These are phyloP conservation scores for Sapayoa aenigma DNA, from an alignment of 2,113 vertebrate species.

Conservation along the genomic window DNA sequence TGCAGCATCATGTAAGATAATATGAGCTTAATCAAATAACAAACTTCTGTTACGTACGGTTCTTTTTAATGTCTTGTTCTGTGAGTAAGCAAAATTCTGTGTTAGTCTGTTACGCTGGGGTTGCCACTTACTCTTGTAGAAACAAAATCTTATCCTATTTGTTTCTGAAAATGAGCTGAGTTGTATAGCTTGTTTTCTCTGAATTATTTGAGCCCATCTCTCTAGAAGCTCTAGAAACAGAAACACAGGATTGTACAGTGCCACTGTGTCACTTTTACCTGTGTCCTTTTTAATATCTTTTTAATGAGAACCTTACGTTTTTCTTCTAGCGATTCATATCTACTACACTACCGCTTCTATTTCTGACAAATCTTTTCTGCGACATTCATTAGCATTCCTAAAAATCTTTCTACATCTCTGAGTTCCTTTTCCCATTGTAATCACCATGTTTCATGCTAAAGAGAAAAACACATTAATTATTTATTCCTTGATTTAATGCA, in stretches of 20 bases:
- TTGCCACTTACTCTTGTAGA: not conserved
- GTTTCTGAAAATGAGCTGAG: not conserved
- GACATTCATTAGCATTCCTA: not conserved
- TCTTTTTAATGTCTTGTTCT: not conserved
- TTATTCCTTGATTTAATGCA: slow-evolving; percentile 1
- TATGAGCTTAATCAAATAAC: not conserved
- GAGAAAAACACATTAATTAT: slow-evolving; percentile 38
- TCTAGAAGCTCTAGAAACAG: not conserved
- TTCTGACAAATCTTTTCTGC: not conserved
- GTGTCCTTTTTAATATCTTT: not conserved
- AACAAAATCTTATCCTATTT: not conserved
- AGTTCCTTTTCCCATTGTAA: slow-evolving; percentile 9
- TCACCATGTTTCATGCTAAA: not conserved
- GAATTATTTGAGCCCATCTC: not conserved
- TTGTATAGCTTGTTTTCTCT: not conserved
- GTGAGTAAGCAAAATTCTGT: not conserved
- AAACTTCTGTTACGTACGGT: accelerated
- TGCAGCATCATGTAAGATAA: not conserved
- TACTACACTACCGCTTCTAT: not conserved
- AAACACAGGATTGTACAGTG: not conserved
- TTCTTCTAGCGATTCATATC: not conserved
- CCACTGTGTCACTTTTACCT: not conserved
- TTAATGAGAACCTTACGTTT: not conserved
- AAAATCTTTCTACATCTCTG: not conserved
- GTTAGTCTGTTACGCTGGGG: not conserved